A percentile compares a stretch with the other conserved stretches of the same genome.
phyloP scores from a whole-genome alignment of 2,888 invertebrate genomes.

The Ceratothoa steindachneri region DNA sequence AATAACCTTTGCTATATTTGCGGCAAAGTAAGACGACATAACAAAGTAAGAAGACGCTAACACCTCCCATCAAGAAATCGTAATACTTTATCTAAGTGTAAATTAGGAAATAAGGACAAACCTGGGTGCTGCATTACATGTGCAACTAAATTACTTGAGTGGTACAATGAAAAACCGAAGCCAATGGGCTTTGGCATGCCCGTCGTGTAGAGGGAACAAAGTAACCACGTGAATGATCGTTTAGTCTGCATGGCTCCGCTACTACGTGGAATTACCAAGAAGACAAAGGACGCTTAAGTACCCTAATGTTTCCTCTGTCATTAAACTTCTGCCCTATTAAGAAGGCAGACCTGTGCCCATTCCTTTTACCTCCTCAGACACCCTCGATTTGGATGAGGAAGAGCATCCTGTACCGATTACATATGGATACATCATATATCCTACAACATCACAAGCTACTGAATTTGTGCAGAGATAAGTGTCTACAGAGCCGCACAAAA shows the following conservation, averaged over 20 bases:
- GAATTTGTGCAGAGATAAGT: no score
- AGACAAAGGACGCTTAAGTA: neutral
- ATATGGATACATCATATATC: neutral
- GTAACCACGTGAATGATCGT: neutral
- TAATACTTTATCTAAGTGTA: neutral
- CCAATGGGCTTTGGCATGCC: neutral
- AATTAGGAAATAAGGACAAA: neutral
- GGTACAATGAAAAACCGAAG: neutral
- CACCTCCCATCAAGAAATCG: neutral
- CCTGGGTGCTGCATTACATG: neutral
- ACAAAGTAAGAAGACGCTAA: neutral
- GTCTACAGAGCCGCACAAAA: neutral
- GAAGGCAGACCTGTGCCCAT: neutral
- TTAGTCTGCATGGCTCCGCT: neutral
- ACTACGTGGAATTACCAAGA: neutral
- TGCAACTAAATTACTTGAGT: neutral
- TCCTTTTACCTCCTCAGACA: neutral
- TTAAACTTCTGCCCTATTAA: no score
- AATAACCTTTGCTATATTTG: no score
- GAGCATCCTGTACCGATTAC: neutral
- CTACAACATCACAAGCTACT: neutral
- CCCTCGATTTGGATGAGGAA: neutral
- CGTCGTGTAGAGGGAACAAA: neutral
- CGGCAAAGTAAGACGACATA: no score
- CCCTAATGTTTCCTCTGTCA: neutral